These are phyloP conservation scores for Porphyrio hochstetteri DNA, from an alignment of 2,113 vertebrate species.

Conservation along the genomic window DNA sequence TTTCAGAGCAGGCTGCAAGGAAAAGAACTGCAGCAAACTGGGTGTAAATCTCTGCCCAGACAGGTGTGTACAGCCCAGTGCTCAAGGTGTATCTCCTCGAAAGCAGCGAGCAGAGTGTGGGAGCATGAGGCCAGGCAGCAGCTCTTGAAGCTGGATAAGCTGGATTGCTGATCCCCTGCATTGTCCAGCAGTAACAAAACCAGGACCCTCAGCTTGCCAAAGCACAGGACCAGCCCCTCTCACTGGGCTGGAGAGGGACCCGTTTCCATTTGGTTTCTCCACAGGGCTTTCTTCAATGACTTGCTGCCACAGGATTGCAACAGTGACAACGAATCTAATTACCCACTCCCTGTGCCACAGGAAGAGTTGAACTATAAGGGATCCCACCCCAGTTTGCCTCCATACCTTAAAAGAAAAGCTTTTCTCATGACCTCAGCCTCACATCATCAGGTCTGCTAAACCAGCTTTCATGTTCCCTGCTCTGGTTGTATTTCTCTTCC, in stretches of 20 bases:
- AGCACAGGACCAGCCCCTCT: background rate
- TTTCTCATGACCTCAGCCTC: background rate
- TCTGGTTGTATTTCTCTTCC: background rate
- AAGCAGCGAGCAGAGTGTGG: background rate
- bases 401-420: background rate
- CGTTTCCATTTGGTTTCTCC: background rate
- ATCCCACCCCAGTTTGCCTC: background rate
- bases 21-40: background rate
- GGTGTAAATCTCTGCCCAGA: background rate
- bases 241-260: background rate
- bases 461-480: background rate
- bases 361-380: background rate
- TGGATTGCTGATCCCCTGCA: background rate
- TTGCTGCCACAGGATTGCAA: background rate
- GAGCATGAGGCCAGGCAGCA: background rate
- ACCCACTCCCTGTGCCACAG: background rate
- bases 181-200: no score
- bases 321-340: background rate
- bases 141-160: background rate
- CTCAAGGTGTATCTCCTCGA: background rate
- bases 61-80: accelerated
- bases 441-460: background rate
- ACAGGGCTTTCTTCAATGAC: background rate
- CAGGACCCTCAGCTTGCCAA: background rate
- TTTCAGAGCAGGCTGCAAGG: background rate